Conservation (phyloP, 1,140 invertebrate species). For the Zaprionus davidi region DNA sequence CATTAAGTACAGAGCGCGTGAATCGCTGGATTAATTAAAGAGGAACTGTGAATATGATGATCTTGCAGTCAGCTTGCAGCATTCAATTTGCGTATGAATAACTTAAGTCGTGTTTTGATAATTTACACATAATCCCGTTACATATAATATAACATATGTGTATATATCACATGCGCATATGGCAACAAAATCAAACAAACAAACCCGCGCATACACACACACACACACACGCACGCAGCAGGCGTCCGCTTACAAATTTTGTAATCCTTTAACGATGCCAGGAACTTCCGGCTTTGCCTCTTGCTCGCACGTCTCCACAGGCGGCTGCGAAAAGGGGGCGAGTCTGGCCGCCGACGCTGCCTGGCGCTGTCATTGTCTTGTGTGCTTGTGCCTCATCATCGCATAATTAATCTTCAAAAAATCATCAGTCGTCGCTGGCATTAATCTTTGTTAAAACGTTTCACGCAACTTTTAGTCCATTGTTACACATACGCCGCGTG, state of each 20-base stretch:
- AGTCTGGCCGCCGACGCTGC: conserved; percentile 26
- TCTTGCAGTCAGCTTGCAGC: background rate
- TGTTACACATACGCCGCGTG: conserved; percentile 77
- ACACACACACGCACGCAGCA: conserved; percentile 46
- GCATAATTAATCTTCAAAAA: conserved; percentile 84
- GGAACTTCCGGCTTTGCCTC: conserved; percentile 65
- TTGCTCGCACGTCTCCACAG: conserved; percentile 50
- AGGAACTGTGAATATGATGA: background rate
- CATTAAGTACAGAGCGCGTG: background rate
- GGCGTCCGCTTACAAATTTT: conserved; percentile 76
- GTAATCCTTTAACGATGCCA: conserved; percentile 80
- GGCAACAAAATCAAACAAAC: conserved; percentile 22
- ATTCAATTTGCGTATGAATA: conserved; percentile 4
- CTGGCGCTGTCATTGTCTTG: conserved; percentile 70
- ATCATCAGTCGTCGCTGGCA: conserved; percentile 82
- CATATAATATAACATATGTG: background rate
- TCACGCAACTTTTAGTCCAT: conserved; percentile 83
- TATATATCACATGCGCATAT: conserved; percentile 31
- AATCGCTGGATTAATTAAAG: background rate
- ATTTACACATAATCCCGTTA: conserved; percentile 1
- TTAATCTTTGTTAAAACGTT: conserved; percentile 84
- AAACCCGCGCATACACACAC: conserved; percentile 30
- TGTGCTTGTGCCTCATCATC: conserved; percentile 77
- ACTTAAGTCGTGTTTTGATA: background rate
- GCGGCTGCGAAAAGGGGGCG: conserved; percentile 10